phyloP scores from a whole-genome alignment of 2,888 invertebrate species.

The Glaucopsyche alexis region DNA sequence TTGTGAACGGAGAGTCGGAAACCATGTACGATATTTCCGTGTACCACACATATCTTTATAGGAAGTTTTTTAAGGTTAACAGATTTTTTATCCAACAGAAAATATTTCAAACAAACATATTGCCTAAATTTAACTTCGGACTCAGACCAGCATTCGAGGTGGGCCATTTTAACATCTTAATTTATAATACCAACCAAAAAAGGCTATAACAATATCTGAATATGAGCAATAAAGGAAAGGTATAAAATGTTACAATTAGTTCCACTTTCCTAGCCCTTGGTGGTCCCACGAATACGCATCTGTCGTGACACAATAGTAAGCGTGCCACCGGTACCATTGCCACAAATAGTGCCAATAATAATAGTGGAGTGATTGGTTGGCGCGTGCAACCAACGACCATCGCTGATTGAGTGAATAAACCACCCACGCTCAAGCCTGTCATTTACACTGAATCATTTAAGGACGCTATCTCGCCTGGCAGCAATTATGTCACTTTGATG shows the following conservation, averaged over 20 bases:
- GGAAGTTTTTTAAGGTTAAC: constrained; percentile 9
- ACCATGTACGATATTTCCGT: constrained; percentile 18
- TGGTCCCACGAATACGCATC: constrained; percentile 45
- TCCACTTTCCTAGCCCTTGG: constrained; percentile 36
- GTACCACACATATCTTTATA: constrained; percentile 10
- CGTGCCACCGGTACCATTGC: constrained; percentile 47
- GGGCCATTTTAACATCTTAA: neutral
- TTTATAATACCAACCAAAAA: constrained; percentile 13
- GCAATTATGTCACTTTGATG: constrained; percentile 26
- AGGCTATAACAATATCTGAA: constrained; percentile 17
- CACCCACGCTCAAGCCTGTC: constrained; percentile 60
- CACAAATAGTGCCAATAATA: constrained; percentile 68
- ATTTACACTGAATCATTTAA: constrained; percentile 44
- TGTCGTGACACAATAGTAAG: constrained; percentile 41
- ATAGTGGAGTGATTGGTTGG: constrained; percentile 49
- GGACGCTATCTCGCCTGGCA: constrained; percentile 18
- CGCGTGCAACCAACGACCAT: constrained; percentile 69
- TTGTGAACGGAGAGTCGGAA: constrained; percentile 15
- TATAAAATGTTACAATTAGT: constrained; percentile 30
- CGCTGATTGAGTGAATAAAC: constrained; percentile 71
- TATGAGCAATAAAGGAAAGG: constrained; percentile 18
- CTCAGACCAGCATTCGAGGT: neutral
- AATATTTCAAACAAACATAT: constrained; percentile 2
- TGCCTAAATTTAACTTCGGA: constrained; percentile 12
- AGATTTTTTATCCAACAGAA: neutral